These are phyloP conservation scores for Rostratula benghalensis DNA, from an alignment of 2,113 vertebrate genomes.

Conservation along the genomic window DNA sequence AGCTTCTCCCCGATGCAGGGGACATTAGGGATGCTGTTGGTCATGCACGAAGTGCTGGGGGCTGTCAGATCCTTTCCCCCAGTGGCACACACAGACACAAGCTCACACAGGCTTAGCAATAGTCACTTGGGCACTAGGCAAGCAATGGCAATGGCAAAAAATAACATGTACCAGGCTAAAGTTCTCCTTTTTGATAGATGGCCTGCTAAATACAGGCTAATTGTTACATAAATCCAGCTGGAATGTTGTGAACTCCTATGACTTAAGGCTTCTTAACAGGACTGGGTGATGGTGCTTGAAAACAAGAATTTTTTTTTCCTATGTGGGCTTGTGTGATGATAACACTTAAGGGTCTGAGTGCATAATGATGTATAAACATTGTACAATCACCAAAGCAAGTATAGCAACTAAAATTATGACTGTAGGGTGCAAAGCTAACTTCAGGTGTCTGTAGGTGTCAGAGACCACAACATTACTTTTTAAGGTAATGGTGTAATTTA, in stretches of 20 bases:
- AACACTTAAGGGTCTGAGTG: background rate
- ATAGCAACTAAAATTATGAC: background rate
- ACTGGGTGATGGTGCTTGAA: background rate
- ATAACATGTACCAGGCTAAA: background rate
- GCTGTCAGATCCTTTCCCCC: background rate
- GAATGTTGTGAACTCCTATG: background rate
- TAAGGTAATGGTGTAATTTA: background rate
- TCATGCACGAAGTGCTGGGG: background rate
- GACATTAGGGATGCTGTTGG: background rate
- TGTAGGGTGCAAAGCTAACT: background rate
- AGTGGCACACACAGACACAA: background rate
- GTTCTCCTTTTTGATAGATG: background rate
- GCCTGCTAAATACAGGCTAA: background rate
- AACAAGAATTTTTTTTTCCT: background rate
- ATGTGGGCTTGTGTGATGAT: background rate
- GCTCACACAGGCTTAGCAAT: background rate
- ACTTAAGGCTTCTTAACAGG: background rate
- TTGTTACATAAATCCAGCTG: background rate
- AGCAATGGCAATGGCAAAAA: background rate
- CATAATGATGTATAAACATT: background rate
- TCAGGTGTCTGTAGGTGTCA: background rate
- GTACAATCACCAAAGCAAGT: background rate
- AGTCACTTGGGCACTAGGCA: background rate
- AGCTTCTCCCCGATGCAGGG: background rate
- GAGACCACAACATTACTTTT: background rate